Percentiles rank a stretch among this genome's conserved stretches.
phyloP scores from a whole-genome alignment of 1,140 invertebrate species.

The Eumeta japonica region DNA sequence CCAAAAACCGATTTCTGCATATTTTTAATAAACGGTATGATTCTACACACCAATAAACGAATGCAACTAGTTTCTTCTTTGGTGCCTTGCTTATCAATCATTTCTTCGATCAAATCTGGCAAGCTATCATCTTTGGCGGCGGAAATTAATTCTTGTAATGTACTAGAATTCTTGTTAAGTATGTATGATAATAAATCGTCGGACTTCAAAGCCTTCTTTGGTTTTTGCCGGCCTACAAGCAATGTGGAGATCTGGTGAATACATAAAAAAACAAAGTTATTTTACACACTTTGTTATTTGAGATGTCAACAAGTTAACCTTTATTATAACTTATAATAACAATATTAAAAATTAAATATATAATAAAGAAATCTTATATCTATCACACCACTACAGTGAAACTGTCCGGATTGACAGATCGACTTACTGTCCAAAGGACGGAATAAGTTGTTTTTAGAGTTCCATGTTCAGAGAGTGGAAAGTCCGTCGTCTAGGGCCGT shows the following conservation, averaged over 20 bases:
- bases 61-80: conserved; percentile 67
- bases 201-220: conserved; percentile 20
- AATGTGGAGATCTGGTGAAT: conserved; percentile 56
- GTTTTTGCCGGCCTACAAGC: conserved; percentile 28
- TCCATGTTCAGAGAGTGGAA: too few species aligned
- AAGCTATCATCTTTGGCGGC: conserved; percentile 62
- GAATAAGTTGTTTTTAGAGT: too few species aligned
- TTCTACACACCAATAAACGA: conserved; percentile 74
- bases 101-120: conserved; percentile 63
- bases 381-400: too few species aligned
- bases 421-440: too few species aligned
- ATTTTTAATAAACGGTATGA: conserved; percentile 69
- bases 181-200: conserved; percentile 36
- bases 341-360: too few species aligned
- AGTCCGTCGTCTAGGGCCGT: too few species aligned
- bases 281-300: background rate
- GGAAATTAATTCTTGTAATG: conserved; percentile 58
- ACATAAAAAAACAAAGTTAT: too few species aligned
- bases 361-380: too few species aligned
- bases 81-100: conserved; percentile 53
- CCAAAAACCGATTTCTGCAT: conserved; percentile 67
- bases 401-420: too few species aligned
- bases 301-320: too few species aligned
- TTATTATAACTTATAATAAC: too few species aligned
- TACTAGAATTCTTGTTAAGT: conserved; percentile 39